These are phyloP conservation scores for Typhlichthys eigenmanni DNA, from an alignment of 2,797 vertebrate genomes.

Conservation along the genomic window DNA sequence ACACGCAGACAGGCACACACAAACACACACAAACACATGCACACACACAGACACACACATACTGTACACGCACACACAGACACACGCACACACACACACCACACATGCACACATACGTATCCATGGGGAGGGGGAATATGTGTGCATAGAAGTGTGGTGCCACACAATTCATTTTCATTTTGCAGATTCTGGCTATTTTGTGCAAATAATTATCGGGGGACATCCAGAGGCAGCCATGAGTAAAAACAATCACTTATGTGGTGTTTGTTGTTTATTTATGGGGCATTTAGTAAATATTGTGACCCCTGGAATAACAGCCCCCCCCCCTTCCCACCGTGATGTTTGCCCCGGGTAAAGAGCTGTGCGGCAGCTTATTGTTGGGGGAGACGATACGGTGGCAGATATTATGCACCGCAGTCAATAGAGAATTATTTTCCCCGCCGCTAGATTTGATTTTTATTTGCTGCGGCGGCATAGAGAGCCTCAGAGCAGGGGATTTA, in stretches of 20 bases:
- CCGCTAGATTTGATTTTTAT: constrained; percentile 60
- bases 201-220: constrained; percentile 26
- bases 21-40: constrained; percentile 3
- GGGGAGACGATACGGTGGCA: constrained; percentile 32
- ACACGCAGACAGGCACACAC: not conserved
- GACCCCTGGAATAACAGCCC: constrained; percentile 13
- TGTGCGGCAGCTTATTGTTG: not conserved
- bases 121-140: not conserved
- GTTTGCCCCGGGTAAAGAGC: not conserved
- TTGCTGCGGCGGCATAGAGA: constrained; percentile 56
- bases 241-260: not conserved
- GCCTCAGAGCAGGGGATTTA: constrained; percentile 68
- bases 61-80: too few species aligned
- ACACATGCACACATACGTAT: too few species aligned
- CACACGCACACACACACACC: too few species aligned
- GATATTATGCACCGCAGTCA: constrained; percentile 54
- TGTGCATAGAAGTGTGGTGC: constrained; percentile 15
- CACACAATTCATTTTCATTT: constrained; percentile 37
- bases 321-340: too few species aligned
- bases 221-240: constrained; percentile 23
- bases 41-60: not conserved
- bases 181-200: constrained; percentile 27
- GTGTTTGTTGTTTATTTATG: too few species aligned
- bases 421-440: constrained; percentile 56
- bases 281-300: not conserved